Conservation (phyloP, 92 coral and sea anemone species). For the Parazoanthus swiftii region DNA sequence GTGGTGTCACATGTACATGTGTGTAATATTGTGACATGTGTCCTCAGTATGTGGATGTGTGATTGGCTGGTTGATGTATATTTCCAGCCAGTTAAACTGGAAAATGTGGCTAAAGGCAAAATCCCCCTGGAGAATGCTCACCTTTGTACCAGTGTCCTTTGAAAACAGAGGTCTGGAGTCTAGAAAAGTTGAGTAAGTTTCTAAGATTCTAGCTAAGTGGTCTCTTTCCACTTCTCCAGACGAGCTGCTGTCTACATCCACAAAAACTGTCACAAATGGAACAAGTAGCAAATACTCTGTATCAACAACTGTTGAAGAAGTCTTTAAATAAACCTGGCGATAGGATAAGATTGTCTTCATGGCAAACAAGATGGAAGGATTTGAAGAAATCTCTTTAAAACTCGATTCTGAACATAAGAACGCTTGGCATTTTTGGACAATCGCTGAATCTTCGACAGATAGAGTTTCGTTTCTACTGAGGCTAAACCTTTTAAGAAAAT, state of each 20-base stretch:
- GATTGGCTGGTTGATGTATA: too few relatives aligned
- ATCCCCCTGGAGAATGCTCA: background rate
- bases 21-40: too few relatives aligned
- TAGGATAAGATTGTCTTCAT: constrained; percentile 50
- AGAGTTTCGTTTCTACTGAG: constrained; percentile 26
- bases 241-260: constrained; percentile 20
- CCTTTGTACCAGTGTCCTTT: constrained; percentile 81
- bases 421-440: constrained; percentile 74
- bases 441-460: constrained; percentile 50
- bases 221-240: constrained; percentile 21
- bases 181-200: constrained; percentile 64
- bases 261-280: constrained; percentile 69
- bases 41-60: too few relatives aligned
- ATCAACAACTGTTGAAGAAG: constrained; percentile 61
- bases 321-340: constrained; percentile 43
- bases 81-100: too few relatives aligned
- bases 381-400: constrained; percentile 41
- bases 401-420: constrained; percentile 60
- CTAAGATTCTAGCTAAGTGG: constrained; percentile 49
- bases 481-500: constrained; percentile 40
- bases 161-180: constrained; percentile 64
- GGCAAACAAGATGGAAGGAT: constrained; percentile 46
- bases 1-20: too few relatives aligned
- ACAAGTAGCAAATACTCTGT: constrained; percentile 75
- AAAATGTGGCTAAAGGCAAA: too few relatives aligned